These are phyloP conservation scores for Campopleginae sp. DNA, from an alignment of 2,888 invertebrate genomes.

Conservation along the genomic window DNA sequence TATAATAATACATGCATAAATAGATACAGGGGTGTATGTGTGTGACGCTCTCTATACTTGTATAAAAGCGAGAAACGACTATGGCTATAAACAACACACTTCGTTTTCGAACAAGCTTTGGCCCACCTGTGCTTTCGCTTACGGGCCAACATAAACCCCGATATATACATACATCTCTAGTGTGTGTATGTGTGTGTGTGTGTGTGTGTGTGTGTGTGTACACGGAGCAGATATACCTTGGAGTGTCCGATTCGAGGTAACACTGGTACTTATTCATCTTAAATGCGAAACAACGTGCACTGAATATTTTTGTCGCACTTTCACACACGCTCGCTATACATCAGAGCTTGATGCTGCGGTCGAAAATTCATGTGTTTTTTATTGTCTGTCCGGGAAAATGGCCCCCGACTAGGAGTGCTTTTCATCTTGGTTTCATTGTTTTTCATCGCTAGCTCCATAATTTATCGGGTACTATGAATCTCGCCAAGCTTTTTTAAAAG, in stretches of 20 bases:
- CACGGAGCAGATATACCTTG: conserved; percentile 49
- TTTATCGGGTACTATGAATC: conserved; percentile 13
- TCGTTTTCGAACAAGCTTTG: conserved; percentile 73
- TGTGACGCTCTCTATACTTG: conserved; percentile 13
- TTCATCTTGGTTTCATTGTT: conserved; percentile 7
- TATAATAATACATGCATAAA: conserved; percentile 15
- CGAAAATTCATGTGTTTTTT: conserved; percentile 43
- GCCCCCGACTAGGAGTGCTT: not conserved
- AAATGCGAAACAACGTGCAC: conserved; percentile 65
- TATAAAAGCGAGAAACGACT: conserved; percentile 44
- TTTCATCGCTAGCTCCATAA: not conserved
- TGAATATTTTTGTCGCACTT: conserved; percentile 65
- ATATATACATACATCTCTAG: conserved; percentile 2
- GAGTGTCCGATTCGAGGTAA: conserved; percentile 72
- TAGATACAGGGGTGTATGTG: conserved; percentile 7
- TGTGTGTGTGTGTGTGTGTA: conserved; percentile 33
- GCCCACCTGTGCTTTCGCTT: conserved; percentile 67
- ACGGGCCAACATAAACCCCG: conserved; percentile 1
- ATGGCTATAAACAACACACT: conserved; percentile 52
- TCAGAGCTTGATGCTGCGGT: conserved; percentile 22
- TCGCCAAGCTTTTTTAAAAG: not conserved
- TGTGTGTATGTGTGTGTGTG: not conserved
- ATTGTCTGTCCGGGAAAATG: not conserved
- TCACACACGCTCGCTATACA: conserved; percentile 62
- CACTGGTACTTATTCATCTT: conserved; percentile 72